phyloP scores from a whole-genome alignment of 2,113 vertebrate genomes.

The Rhineura floridana region DNA sequence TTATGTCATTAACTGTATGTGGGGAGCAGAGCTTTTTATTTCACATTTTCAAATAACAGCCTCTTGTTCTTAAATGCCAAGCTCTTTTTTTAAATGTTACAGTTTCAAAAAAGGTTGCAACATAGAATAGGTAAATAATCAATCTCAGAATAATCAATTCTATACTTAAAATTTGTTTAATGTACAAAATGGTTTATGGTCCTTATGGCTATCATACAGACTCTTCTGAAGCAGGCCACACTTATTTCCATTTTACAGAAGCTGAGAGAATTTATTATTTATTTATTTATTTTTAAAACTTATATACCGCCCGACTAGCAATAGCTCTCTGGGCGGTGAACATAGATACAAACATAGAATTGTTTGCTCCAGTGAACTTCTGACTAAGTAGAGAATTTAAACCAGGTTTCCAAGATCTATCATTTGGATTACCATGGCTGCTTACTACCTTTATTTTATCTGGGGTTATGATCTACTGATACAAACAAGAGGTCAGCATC shows the following conservation, averaged over 20 bases:
- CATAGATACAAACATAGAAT: too few relatives aligned
- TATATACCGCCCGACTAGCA: too few relatives aligned
- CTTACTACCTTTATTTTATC: background rate
- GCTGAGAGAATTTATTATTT: too few relatives aligned
- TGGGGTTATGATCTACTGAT: background rate
- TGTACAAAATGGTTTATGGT: too few relatives aligned
- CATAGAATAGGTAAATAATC: background rate
- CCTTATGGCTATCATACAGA: too few relatives aligned
- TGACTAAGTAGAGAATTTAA: background rate
- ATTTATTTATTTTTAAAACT: too few relatives aligned
- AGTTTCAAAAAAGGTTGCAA: background rate
- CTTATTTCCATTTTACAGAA: background rate
- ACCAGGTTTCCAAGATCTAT: background rate
- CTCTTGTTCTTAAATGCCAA: background rate
- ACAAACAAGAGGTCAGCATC: background rate
- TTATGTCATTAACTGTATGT: background rate
- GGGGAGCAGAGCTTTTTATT: background rate
- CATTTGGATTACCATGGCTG: background rate
- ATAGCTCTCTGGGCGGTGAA: too few relatives aligned
- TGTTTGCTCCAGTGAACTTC: background rate
- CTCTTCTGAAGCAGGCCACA: background rate
- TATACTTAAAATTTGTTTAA: background rate
- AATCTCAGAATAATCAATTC: rapidly evolving
- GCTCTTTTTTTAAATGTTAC: background rate
- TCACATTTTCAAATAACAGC: background rate